A percentile compares a stretch with the other conserved stretches of the same genome.
These are phyloP conservation scores for Drosophila melanogaster DNA, from an alignment of 1,140 invertebrate species.

Conservation along the genomic window Release_6_plus_ISO1_MT NT_033779.5:20284501-20285000, in stretches of 20 bases:
- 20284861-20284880: conserved; percentile 73
- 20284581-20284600: conserved; percentile 21
- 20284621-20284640: conserved; percentile 68
- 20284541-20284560: conserved; percentile 64
- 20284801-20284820: background rate
- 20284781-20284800: conserved; percentile 25
- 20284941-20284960: conserved; percentile 22
- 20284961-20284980: conserved; percentile 15
- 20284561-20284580: background rate
- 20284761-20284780: conserved; percentile 65
- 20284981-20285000: conserved; percentile 71
- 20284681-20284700: background rate
- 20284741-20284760: conserved; percentile 60
- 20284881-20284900: conserved; percentile 72
- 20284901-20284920: conserved; percentile 35
- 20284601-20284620: conserved; percentile 41
- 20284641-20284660: conserved; percentile 37
- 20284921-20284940: background rate
- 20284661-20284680: too few relatives aligned
- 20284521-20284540: conserved; percentile 71
- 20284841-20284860: conserved; percentile 7
- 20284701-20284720: background rate
- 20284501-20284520: conserved; percentile 66
- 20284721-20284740: conserved; percentile 24
- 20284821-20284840: background rate